Percentiles rank a stretch among this genome's conserved stretches.
Evolutionary conservation across 2,797 vertebrate genomes (phyloP).

Genomic region (Pangasius krempfi): DNA sequence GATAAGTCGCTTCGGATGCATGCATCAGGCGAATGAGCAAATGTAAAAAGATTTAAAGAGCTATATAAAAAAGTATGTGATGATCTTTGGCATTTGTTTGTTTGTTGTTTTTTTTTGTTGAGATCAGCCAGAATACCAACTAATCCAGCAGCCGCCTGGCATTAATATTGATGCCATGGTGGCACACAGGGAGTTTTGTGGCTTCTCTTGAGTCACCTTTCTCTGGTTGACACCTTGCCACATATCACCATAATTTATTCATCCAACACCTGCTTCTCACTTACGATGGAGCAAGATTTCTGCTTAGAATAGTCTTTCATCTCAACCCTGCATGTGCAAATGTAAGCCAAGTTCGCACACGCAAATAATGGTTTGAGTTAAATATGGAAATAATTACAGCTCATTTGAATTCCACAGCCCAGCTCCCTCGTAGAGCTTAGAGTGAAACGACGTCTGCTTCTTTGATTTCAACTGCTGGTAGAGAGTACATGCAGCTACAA

Average conservation of each 20-base stretch:
- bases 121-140: background rate
- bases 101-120: background rate
- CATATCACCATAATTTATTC: constrained; percentile 17
- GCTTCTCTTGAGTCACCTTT: background rate
- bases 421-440: background rate
- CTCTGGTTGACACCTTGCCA: background rate
- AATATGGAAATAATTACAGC: background rate
- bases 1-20: background rate
- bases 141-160: background rate
- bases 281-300: background rate
- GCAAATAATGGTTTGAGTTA: background rate
- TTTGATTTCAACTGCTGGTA: background rate
- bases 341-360: background rate
- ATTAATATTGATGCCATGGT: constrained; percentile 7
- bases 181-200: background rate
- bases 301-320: too few species aligned
- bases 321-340: background rate
- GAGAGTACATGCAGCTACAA: background rate
- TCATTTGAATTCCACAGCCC: background rate
- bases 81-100: background rate
- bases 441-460: background rate
- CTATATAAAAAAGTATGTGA: background rate
- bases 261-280: background rate
- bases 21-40: background rate
- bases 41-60: background rate